Base-by-base conservation (phyloP, 92 coral and sea anemone genomes). In the Virgularia gustaviana region DNA sequence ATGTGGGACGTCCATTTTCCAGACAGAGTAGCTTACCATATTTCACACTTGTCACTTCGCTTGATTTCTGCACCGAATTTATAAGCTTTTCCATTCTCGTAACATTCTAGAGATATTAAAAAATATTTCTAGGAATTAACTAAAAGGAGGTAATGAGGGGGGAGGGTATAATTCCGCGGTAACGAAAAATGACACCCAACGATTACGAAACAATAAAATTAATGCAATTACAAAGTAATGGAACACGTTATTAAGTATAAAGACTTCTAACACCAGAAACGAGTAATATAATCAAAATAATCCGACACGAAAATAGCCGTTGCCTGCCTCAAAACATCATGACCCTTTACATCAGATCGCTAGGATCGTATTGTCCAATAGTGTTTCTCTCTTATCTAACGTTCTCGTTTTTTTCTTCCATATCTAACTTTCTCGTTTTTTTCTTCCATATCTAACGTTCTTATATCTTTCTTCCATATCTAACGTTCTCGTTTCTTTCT, bases 31-130 rank as follows among this genome's bases (percentile, higher is more conserved):
- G 55, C 86, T 49, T 79, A 87, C 91, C 91, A 87, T 39, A 33
- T 45, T 63, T 87, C 84, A 41, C 94, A 87, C 1, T 31, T 57
- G 23, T 78, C 83, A 49, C 44, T 57, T 38, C 68, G 68, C 29
- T 62, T 81, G 29, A 87, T 54, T 55, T 73, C 41, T 39, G 83
- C 94, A 11, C 83, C 77, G 44, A 87, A 87, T 70, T 81, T 87
- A 81, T 77, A 87, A 5, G 72, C 76, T 55, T 84, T 59, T n/a
- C 88, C 88, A 27, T 70, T 79, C 57, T 76, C 67, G 1, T 49
- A 38, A 35, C 94, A 87, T 23, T 62, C 94, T 87, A 52, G 13
- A 36, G 56, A 35, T 10, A 32, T 28, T 18, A 37, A 35, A 51
- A 27, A 47, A 36, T 27, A 12, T 45, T 5, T 19, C 12, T n/a